These are phyloP conservation scores for Coptotermes formosanus DNA, from an alignment of 1,140 invertebrate genomes.

Conservation along the genomic window DNA sequence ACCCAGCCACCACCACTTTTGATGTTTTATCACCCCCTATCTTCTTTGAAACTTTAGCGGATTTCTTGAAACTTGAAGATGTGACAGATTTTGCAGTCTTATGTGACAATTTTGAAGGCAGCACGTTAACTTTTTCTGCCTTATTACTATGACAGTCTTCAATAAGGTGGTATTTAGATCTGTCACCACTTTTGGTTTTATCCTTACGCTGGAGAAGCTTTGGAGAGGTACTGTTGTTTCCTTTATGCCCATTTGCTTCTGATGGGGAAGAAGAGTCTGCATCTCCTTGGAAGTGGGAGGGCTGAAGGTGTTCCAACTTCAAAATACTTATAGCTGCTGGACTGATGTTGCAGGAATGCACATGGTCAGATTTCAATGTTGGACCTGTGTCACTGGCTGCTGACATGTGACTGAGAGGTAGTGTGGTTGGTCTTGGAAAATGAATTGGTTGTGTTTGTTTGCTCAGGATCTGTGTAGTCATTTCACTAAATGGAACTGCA, in stretches of 20 bases:
- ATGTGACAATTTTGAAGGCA: constrained; percentile 20
- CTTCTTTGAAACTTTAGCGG: constrained; percentile 22
- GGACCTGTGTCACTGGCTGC: constrained; percentile 21
- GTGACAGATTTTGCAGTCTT: constrained; percentile 17
- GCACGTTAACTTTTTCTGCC: neutral
- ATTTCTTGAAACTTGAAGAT: constrained; percentile 1
- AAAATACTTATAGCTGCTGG: too few relatives aligned
- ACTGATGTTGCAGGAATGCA: neutral
- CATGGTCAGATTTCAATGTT: neutral
- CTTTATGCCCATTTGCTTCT: constrained; percentile 27
- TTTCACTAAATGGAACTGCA: constrained; percentile 58
- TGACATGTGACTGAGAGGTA: constrained; percentile 34
- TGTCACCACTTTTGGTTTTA: constrained; percentile 47
- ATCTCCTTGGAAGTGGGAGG: constrained; percentile 38
- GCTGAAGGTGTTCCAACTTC: neutral
- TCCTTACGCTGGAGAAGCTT: constrained; percentile 48
- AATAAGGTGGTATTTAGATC: constrained; percentile 56
- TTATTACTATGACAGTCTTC: constrained; percentile 37
- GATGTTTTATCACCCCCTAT: constrained; percentile 22
- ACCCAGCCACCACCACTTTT: constrained; percentile 54
- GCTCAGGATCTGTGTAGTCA: constrained; percentile 43
- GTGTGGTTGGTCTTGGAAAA: constrained; percentile 42
- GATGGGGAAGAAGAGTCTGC: constrained; percentile 39
- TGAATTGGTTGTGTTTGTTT: constrained; percentile 43
- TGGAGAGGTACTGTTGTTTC: constrained; percentile 35